A percentile compares a stretch with the other conserved stretches of the same genome.
These are phyloP conservation scores for Adela reaumurella DNA, from an alignment of 2,888 invertebrate species.

Conservation along the genomic window DNA sequence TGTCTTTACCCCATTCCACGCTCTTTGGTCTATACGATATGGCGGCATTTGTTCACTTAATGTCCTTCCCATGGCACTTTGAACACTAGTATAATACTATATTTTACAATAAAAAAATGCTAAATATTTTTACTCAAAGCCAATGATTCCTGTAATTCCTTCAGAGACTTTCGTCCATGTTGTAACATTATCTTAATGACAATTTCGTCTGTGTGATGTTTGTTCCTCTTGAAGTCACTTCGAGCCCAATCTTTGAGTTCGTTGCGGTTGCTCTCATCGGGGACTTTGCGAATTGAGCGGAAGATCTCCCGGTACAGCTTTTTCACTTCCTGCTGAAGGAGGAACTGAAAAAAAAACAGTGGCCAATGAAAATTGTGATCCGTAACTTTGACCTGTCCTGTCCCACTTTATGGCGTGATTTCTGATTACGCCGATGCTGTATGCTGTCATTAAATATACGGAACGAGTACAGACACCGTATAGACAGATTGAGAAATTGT, in stretches of 20 bases:
- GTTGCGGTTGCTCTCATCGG: constrained; percentile 57
- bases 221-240: constrained; percentile 69
- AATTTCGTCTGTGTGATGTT: constrained; percentile 67
- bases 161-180: constrained; percentile 66
- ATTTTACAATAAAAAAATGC: too few relatives aligned
- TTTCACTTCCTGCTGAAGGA: constrained; percentile 74
- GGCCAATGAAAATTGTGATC: too few relatives aligned
- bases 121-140: constrained; percentile 49
- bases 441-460: background rate
- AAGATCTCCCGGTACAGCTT: constrained; percentile 72
- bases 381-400: too few relatives aligned
- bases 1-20: too few relatives aligned
- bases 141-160: constrained; percentile 63
- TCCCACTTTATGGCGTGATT: too few relatives aligned
- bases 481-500: too few relatives aligned
- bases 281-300: constrained; percentile 62
- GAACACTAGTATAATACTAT: too few relatives aligned
- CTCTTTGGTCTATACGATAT: too few relatives aligned
- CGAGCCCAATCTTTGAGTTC: constrained; percentile 73
- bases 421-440: too few relatives aligned
- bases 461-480: background rate
- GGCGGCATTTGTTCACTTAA: too few relatives aligned
- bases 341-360: constrained; percentile 66
- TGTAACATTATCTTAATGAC: constrained; percentile 68
- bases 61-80: too few relatives aligned